phyloP scores from a whole-genome alignment of 2,888 invertebrate genomes.

The Oxytorus armatus region DNA sequence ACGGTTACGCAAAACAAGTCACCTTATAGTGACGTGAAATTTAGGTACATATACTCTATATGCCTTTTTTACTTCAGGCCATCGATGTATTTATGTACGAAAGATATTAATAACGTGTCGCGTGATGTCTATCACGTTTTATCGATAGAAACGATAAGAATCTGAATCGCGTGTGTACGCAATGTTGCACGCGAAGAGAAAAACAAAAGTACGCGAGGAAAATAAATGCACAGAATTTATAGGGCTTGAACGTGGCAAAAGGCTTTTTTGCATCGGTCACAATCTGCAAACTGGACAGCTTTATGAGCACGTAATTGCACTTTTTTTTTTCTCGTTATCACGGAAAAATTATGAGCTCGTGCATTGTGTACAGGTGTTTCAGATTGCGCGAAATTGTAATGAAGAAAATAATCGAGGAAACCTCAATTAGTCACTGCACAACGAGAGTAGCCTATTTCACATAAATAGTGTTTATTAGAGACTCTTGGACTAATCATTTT shows the following conservation, averaged over 20 bases:
- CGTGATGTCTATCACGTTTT: conserved; percentile 48
- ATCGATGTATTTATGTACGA: neutral
- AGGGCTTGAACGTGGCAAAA: conserved; percentile 39
- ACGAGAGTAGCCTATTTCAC: neutral
- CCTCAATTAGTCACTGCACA: neutral
- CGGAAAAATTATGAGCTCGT: conserved; percentile 24
- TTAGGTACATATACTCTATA: neutral
- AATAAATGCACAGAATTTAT: conserved; percentile 53
- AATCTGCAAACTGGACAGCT: conserved; percentile 49
- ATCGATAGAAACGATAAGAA: conserved; percentile 48
- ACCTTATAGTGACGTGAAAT: neutral
- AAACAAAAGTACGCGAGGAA: conserved; percentile 3
- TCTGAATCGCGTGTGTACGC: conserved; percentile 50
- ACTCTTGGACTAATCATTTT: neutral
- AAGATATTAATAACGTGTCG: conserved; percentile 55
- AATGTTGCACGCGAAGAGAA: conserved; percentile 35
- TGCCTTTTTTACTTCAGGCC: neutral
- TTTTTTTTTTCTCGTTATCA: conserved; percentile 33
- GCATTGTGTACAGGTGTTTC: conserved; percentile 40
- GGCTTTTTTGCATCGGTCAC: conserved; percentile 46
- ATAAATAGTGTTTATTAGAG: neutral
- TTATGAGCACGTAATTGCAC: conserved; percentile 55
- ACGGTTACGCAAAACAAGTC: neutral
- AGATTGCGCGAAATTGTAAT: conserved; percentile 13
- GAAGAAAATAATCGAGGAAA: neutral